Percentiles rank a stretch among this genome's conserved stretches.
Conservation (phyloP, 2,113 vertebrate genomes). For the Syrrhaptes paradoxus region DNA sequence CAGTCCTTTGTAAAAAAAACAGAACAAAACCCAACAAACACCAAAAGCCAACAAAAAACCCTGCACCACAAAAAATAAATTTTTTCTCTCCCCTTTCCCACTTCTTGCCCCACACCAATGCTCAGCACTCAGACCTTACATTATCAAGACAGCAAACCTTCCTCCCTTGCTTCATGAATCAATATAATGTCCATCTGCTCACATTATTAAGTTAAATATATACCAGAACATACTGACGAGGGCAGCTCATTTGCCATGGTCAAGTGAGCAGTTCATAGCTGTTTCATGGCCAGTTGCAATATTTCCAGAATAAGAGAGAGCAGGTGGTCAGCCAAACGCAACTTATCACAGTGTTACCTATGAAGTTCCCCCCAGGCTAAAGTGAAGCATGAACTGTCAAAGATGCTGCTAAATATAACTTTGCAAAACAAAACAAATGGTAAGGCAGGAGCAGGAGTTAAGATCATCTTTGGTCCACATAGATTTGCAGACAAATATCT, state of each 20-base stretch:
- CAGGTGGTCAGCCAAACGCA: neutral
- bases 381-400: neutral
- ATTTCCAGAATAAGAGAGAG: neutral
- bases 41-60: no score
- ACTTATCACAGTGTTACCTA: neutral
- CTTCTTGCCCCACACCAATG: neutral
- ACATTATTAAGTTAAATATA: conserved; percentile 44
- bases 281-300: neutral
- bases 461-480: neutral
- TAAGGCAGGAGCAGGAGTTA: neutral
- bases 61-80: neutral
- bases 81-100: neutral
- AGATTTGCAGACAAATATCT: neutral
- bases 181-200: conserved; percentile 55
- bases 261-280: neutral
- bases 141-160: neutral
- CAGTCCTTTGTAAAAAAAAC: neutral
- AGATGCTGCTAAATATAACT: neutral
- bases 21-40: neutral
- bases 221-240: conserved; percentile 6
- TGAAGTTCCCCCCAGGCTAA: neutral
- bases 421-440: neutral
- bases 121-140: neutral
- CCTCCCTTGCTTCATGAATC: conserved; percentile 8
- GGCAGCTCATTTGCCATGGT: conserved; percentile 16